Evolutionary conservation across 2,113 vertebrate species (phyloP), one percentile per base, ranked within the genome.

Genomic region (Channa maculata): DNA sequence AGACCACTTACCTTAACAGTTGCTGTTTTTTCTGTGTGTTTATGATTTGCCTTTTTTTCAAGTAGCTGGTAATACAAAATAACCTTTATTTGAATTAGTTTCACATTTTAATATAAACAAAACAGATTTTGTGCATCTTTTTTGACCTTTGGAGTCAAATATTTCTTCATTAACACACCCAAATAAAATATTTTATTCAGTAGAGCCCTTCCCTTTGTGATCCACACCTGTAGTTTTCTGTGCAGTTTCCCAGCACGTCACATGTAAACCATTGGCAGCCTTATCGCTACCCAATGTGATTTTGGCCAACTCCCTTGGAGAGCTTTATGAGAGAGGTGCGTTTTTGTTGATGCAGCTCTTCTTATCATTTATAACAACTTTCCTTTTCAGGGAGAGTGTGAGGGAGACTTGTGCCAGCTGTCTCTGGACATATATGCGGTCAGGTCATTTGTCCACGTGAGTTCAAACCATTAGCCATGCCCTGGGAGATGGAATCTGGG

Each of bases 301-400:
- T 55, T 3, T 6, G 34, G 48, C 12, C 51, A 48, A 38, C 48
- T 49, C 46, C 14, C 41, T 63, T 2, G 5, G 10, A 64, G 2
- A 63, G 15, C 9, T 48, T 34, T 50, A 13, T 55, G 63, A 70
- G 51, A 75, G 52, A 78, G 37, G 51, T 70, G 48, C 44, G 63
- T 64, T 68, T 87, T 46, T 84, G 83, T 82, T 82, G 74, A 72
- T 75, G 79, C 78, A 78, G 70, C 58, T 77, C 82, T 88, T 90
- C 86, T 72, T 85, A 52, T 83, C 84, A 86, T 86, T 91, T 69
- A 81, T 57, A 79, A 86, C 49, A 52, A 71, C 73, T 85, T 90
- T 78, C 50, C 15, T 39, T 64, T 81, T 71, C 55, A 65, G 43
- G 50, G 51, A 5, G 3, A 71, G 74, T 49, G 52, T 1, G 7